Evolutionary conservation across 2,113 vertebrate genomes (phyloP).

Genomic region (Bucco capensis): DNA sequence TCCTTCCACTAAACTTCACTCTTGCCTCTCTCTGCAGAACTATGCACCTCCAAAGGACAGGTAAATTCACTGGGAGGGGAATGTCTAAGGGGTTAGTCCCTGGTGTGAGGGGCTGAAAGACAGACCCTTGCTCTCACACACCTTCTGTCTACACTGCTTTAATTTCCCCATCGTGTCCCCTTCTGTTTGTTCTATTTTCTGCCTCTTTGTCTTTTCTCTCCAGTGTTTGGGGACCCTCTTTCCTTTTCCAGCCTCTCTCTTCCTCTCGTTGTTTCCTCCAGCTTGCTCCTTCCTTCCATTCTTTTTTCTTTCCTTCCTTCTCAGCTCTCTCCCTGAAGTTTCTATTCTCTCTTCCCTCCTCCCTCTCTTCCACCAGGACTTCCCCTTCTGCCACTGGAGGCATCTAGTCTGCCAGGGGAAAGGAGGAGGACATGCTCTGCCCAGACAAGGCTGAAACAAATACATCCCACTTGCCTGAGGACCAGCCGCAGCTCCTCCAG

Average conservation of each 20-base stretch:
- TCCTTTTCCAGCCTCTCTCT: conserved; percentile 46
- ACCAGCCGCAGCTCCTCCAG: background rate
- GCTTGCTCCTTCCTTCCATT: background rate
- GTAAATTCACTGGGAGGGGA: background rate
- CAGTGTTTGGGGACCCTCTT: conserved; percentile 19
- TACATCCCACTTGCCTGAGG: background rate
- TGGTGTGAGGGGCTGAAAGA: background rate
- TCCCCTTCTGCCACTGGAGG: background rate
- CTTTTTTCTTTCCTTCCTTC: conserved; percentile 47
- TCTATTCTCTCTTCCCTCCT: conserved; percentile 34
- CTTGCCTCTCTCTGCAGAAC: background rate
- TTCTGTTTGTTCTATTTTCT: conserved; percentile 49
- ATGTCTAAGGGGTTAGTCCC: background rate
- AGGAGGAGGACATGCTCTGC: background rate
- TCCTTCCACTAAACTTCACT: background rate
- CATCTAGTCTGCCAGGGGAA: background rate
- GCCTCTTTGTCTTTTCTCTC: conserved; percentile 30
- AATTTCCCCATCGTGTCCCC: background rate
- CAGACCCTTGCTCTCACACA: background rate
- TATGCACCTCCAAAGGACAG: background rate
- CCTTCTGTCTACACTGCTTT: background rate
- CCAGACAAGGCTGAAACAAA: background rate
- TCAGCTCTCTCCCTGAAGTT: background rate
- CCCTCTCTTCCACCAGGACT: background rate
- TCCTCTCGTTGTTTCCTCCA: conserved; percentile 2